Base-by-base conservation (phyloP, 2,113 vertebrate species). In the Eira barbara region DNA sequence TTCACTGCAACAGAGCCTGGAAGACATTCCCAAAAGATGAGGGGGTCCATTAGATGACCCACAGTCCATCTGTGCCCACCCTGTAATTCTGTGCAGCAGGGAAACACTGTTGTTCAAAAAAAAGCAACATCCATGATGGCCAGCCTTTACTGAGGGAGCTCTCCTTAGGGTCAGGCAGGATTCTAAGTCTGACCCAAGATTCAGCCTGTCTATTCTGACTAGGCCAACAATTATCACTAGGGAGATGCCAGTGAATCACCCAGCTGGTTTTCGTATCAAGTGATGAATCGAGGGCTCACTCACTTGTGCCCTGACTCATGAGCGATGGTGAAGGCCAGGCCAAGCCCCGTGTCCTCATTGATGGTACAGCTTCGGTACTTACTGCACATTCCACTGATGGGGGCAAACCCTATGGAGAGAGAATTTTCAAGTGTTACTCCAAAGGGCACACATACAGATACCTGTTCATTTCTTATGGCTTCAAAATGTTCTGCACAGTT, bases 301-400 rank as follows among this genome's bases (percentile, higher is more conserved):
- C 99, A 99, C 99, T 99, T 99, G 99, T 99, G 99, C 97, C 99
- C 99, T 65, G 99, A 99, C 95, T 99, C 99, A 7, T 99, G 99
- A 78, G 99, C 99, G 57, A 99, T 99, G 96, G 99, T 99, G 98
- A 99, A 99, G 36, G 99, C 99, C 89, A 99, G 98, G 63, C 99
- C 99, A 31, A 99, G 99, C 31, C 99, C 99, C 0, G 99, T 99
- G 69, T 99, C 99, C 98, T 99, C 99, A 39, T 99, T 99, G 98
- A 99, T 99, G 97, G 99, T 99, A 79, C 99, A 99, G 17, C 99
- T 99, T 47, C 99, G 99, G 98, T 99, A 99, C 97, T 99, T 99
- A 97, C 99, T 99, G 98, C 99, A 99, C 99, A 99, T 99, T 23
- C 99, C 99, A 95, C 99, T 99, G 98, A 99, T 99, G 6, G 99